Base-by-base conservation (phyloP, 1,140 invertebrate species). In the Bactericera cockerelli region DNA sequence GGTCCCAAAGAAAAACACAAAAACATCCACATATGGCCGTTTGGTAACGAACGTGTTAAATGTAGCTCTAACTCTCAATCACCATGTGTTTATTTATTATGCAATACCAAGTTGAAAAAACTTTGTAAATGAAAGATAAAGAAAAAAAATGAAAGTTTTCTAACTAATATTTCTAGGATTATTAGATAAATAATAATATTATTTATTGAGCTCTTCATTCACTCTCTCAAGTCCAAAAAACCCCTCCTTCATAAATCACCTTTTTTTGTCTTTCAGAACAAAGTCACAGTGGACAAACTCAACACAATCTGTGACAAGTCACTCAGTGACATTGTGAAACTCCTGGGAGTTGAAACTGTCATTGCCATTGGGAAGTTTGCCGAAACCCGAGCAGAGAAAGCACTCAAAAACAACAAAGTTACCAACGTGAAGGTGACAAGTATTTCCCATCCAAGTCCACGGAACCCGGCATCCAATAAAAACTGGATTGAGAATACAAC, bases 371-470 rank as follows among this genome's bases (percentile, higher is more conserved):
- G 92, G 6, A 82, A 80, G 65, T 95, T 87, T 73, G 83, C 86
- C 19, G 78, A 86, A 67, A 79, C 81, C 55, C 74, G 81, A 64
- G 77, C 85, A 10, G 71, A 77, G 55, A 75, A 75, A 60, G 77
- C 80, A 16, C 65, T 85, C 0, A 77, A 81, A 55, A 70, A 74
- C 22, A 64, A 65, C 11, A 55, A 25, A 53, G 24, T 65, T 55
- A 55, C 11, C n/a, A 59, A 55, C 56, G 28, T 63, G 10, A 63
- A 59, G 24, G 60, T 61, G 36, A 56, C 56, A 33, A 56, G 75
- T 39, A 74, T 94, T 63, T 78, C 83, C 53, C 91, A 94, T 74
- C 91, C 90, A 25, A 93, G 89, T 74, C 89, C 89, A 26, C 77
- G 86, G 61, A 67, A 63, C 63, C 78, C 81, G 39, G 73, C 79